Conservation (phyloP, 2,888 invertebrate genomes). For the Heliconius aoede region DNA sequence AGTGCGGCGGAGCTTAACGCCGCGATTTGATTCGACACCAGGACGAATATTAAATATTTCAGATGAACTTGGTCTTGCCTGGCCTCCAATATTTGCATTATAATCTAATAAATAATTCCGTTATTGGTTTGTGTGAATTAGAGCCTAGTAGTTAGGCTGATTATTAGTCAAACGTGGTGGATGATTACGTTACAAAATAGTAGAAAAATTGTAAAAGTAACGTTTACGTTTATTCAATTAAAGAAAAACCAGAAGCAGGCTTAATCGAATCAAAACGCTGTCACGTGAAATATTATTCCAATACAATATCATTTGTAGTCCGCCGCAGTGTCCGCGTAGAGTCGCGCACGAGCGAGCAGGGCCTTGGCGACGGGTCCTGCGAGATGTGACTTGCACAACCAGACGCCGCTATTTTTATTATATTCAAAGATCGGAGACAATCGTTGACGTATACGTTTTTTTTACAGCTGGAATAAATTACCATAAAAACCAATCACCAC, state of each 20-base stretch:
- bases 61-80: too few species aligned
- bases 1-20: too few species aligned
- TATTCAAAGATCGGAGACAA: conserved; percentile 37
- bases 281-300: conserved; percentile 44
- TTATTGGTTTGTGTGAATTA: neutral
- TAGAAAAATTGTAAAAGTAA: conserved; percentile 11
- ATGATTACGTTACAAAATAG: neutral
- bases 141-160: neutral
- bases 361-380: conserved; percentile 75
- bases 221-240: neutral
- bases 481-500: conserved; percentile 36
- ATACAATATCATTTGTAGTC: conserved; percentile 51
- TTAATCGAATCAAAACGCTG: conserved; percentile 30
- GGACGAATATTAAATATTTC: too few species aligned
- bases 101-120: neutral
- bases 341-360: conserved; percentile 70
- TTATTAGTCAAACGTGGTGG: neutral
- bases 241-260: conserved; percentile 8
- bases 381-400: conserved; percentile 79
- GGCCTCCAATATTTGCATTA: neutral
- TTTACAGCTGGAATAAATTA: conserved; percentile 31
- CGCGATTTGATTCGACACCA: too few species aligned
- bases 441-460: conserved; percentile 46
- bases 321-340: conserved; percentile 62
- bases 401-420: conserved; percentile 64